Base-by-base conservation (phyloP, 2,113 vertebrate species). In the Scomber colias region DNA sequence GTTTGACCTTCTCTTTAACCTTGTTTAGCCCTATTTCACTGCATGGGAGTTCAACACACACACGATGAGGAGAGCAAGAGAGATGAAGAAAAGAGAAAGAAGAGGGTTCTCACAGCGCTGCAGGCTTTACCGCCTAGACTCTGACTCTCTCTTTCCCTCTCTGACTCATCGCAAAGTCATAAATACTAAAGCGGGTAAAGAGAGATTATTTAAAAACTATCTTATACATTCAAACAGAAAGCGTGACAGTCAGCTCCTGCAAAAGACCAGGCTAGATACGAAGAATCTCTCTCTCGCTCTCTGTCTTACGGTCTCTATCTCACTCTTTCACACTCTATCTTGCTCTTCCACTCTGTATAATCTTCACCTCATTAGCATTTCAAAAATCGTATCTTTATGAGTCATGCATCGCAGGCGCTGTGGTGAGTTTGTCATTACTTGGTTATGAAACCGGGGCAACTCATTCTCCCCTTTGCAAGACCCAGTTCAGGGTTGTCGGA, bases 1-100 rank as follows among this genome's bases (percentile, higher is more conserved):
- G 64, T 85, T 84, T 93, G 90, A 92, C 89, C 91, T 92, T 92
- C 86, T 86, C 80, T 87, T 93, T 92, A 91, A 91, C 90, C 89
- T 90, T 89, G 86, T 89, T 92, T 90, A 90, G 82, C 69, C 75
- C 56, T 40, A 55, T 90, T 84, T 83, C 74, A 40, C 80, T 78
- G 79, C 63, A 30, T 54, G 11, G 13, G 55, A 84, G 79, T 84
- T 50, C 56, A 86, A 75, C 56, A 70, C 71, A 84, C 57, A 72
- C 60, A 79, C 16, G 65, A 48, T 54, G 51, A 27, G 68, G 55
- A 54, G 56, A 70, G 59, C 49, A 46, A n/a, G 61, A 50, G 53
- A 68, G n/a, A 35, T 3, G 40, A 48, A 80, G 81, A 68, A 40
- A 50, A 67, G 81, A 76, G 79, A 61, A 81, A 77, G 75, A 54